Evolutionary conservation across 1,140 invertebrate genomes (phyloP), one percentile per base, ranked within the genome.

Genomic region (Ganaspis sp.): DNA sequence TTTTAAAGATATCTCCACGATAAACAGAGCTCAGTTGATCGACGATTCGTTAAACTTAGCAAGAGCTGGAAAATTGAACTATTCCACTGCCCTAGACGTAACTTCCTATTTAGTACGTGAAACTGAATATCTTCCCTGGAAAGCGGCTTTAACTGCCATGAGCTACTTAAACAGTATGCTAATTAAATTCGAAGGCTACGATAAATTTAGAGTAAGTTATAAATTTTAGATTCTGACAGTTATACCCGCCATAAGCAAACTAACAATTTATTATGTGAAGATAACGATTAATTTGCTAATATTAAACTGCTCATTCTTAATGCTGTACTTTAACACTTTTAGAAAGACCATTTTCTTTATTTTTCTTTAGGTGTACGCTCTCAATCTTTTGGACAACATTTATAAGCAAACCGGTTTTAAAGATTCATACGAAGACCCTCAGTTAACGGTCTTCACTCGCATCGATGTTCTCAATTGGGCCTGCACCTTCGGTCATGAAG

Each of bases 11-110:
- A 96, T 98, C 58, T 92, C 94, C 53, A 92, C 94, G 0, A 93
- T 95, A 26, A 98, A 98, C 87, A 90, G 97, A 78, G 97, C 97
- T 0, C 97, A 98, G 87, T 91, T 98, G 4, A 92, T 98, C 0
- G 96, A 98, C 84, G 97, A 98, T 88, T 94, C 96, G 0, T 92
- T 98, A 83, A 96, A 96, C 83, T 90, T 99, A 40, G 96, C 96
- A 0, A 88, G 94, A n/a, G 93, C 93, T 9, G 94, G 93, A 12
- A 91, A 92, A 53, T 81, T 96, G 1, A 89, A 92, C 72, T 96
- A 96, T 81, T 86, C 92, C 1, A 93, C 93, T 0, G 95, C 96
- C 6, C 87, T 97, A 78, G 94, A 96, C 79, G 91, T 96, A 0
- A 96, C 95, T 0, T 93, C 92, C 23, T 97, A 97, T 84, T 89